phyloP scores from a whole-genome alignment of 2,888 invertebrate species.

The Dryobota labecula region DNA sequence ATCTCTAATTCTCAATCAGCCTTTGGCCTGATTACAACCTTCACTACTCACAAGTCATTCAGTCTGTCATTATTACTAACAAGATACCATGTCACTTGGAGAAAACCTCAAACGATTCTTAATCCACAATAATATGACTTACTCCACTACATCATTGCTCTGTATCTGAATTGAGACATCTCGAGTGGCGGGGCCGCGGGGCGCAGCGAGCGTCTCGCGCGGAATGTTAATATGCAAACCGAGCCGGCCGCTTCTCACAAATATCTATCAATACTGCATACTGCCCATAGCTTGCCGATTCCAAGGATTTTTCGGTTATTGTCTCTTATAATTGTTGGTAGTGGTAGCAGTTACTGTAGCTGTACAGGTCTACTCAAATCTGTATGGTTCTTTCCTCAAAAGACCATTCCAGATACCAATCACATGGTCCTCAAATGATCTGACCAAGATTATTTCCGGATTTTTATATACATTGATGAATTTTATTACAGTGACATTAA shows the following conservation, averaged over 20 bases:
- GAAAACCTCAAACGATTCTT: neutral
- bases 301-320: conserved; percentile 48
- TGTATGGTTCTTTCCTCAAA: no score
- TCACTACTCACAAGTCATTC: no score
- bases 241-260: conserved; percentile 54
- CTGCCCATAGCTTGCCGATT: conserved; percentile 53
- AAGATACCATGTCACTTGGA: neutral
- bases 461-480: no score
- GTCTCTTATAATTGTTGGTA: conserved; percentile 41
- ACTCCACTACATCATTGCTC: conserved; percentile 66
- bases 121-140: neutral
- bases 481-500: no score
- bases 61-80: no score
- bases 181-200: conserved; percentile 65
- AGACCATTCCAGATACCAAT: no score
- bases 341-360: neutral
- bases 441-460: no score
- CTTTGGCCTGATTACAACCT: no score
- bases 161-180: conserved; percentile 82
- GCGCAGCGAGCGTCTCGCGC: conserved; percentile 67
- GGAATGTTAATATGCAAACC: conserved; percentile 84
- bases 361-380: no score
- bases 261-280: conserved; percentile 61
- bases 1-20: no score
- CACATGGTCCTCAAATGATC: no score